Evolutionary conservation across 2,797 vertebrate species (phyloP), one percentile per base, ranked within the genome.

Genomic region (Gadopsis marmoratus): DNA sequence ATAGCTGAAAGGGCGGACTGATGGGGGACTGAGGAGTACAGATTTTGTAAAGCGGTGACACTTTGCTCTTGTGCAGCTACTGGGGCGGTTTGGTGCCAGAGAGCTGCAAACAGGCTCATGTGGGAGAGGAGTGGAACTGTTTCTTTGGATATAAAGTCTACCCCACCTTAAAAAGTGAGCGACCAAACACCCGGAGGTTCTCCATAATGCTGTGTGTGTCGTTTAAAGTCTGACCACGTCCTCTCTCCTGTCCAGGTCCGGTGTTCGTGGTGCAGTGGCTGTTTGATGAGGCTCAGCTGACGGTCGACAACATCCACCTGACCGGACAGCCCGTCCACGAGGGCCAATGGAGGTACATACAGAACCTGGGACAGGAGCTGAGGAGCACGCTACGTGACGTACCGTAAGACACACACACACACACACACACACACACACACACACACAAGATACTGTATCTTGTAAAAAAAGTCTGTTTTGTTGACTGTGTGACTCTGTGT

Each of bases 231-330:
- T 64, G 17, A 87, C 51, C 43, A 1, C 4, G 0, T 71, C 50
- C 37, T 65, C 35, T 78, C 7, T 74, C 51, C 35, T 17, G 26
- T 41, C 17, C 86, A 99, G 98, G 96, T 83, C 97, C 98, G 0
- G 97, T 99, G 91, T 99, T 99, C 5, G 96, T 99, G 89, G 97
- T 97, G 1, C 98, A 99, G 87, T 99, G 98, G 98, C 93, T 99
- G 79, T 99, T 99, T 1, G 98, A 99, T 0, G 97, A 99, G 82
- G 98, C 97, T 21, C 98, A 99, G 93, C 94, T 99, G 74, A 97
- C 95, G 0, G 96, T 96, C 4, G 97, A 98, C 91, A 98, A 98
- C 9, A 93, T 97, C 3, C 97, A 97, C 85, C 94, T 99, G 84
- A 97, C 96, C 0, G 98, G 97, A 4, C 97, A 97, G 85, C 97